phyloP scores from a whole-genome alignment of 2,113 vertebrate species.

The Pomatostomus ruficeps region DNA sequence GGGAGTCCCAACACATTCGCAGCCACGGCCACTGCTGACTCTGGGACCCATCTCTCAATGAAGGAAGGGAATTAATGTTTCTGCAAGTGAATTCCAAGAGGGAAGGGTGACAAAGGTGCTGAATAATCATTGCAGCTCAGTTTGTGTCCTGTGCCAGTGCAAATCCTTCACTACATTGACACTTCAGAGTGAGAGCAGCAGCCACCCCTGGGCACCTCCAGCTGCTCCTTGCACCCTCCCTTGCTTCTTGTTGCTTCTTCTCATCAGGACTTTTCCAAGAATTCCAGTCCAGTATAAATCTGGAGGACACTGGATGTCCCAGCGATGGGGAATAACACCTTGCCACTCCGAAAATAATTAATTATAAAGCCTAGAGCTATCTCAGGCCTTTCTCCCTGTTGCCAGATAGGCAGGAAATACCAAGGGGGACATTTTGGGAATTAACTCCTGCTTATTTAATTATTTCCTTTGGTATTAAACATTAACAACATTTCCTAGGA shows the following conservation, averaged over 20 bases:
- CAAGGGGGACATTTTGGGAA: background rate
- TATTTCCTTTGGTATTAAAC: background rate
- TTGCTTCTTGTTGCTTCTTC: background rate
- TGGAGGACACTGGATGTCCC: background rate
- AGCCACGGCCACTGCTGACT: background rate
- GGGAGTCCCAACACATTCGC: fast-evolving
- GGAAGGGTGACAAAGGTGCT: background rate
- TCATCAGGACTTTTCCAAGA: background rate
- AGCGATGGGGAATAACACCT: background rate
- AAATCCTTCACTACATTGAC: fast-evolving
- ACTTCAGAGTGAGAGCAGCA: background rate
- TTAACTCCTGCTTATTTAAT: background rate
- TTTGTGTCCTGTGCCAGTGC: background rate
- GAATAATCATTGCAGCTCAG: background rate
- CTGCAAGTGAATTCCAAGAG: background rate
- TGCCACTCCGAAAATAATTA: background rate
- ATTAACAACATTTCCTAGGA: background rate
- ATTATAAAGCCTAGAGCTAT: background rate
- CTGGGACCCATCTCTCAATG: background rate
- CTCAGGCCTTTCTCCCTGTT: background rate
- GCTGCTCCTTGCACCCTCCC: background rate
- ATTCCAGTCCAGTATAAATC: background rate
- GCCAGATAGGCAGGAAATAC: background rate
- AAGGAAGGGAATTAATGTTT: background rate
- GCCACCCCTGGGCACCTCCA: no score